Evolutionary conservation across 2,797 vertebrate genomes (phyloP).

Genomic region (Aeoliscus strigatus): DNA sequence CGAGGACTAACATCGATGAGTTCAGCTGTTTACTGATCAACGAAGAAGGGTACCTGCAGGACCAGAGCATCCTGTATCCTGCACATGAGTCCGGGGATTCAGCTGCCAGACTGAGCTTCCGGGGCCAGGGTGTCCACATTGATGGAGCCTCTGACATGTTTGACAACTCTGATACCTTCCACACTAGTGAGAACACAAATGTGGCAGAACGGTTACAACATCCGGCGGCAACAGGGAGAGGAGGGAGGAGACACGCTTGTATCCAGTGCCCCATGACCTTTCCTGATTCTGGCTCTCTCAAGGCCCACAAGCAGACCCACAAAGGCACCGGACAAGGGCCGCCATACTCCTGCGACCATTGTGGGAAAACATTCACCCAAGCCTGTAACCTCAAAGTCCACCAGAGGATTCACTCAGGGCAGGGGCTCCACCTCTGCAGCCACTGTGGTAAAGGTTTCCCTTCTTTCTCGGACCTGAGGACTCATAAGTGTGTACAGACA

Average conservation of each 20-base stretch:
- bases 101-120: slow-evolving; percentile 38
- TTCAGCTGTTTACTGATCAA: slow-evolving; percentile 77
- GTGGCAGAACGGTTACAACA: slow-evolving; percentile 49
- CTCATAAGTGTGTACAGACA: slow-evolving; percentile 69
- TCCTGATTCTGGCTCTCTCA: slow-evolving; percentile 58
- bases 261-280: slow-evolving; percentile 62
- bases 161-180: slow-evolving; percentile 67
- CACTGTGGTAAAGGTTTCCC: slow-evolving; percentile 75
- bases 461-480: slow-evolving; percentile 67
- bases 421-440: slow-evolving; percentile 74
- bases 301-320: slow-evolving; percentile 63
- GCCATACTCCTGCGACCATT: slow-evolving; percentile 67
- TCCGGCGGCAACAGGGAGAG: slow-evolving; percentile 32
- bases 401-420: slow-evolving; percentile 70
- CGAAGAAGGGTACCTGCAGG: slow-evolving; percentile 76
- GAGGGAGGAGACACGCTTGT: slow-evolving; percentile 48
- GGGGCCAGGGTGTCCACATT: slow-evolving; percentile 44
- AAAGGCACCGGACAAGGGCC: slow-evolving; percentile 35
- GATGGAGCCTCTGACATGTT: slow-evolving; percentile 57
- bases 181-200: slow-evolving; percentile 64
- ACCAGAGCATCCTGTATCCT: slow-evolving; percentile 55
- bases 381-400: slow-evolving; percentile 76
- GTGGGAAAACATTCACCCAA: slow-evolving; percentile 74
- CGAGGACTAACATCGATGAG: slow-evolving; percentile 45
- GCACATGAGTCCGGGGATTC: slow-evolving; percentile 38